Conservation (phyloP, 2,113 vertebrate species). For the Petrocephalus zakoni region DNA sequence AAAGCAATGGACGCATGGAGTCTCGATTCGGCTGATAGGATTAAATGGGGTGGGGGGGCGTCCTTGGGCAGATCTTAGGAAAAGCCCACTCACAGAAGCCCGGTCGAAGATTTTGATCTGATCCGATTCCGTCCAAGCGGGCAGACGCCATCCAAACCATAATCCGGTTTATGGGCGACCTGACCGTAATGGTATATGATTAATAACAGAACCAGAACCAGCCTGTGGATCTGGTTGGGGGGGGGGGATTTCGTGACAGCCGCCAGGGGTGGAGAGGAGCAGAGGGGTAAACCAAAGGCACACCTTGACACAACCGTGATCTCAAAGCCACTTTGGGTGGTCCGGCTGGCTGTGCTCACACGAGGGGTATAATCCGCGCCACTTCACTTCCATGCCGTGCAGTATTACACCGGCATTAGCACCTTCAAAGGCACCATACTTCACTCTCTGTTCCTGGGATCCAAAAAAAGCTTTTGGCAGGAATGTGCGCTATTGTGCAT, state of each 20-base stretch:
- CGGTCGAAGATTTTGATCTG: constrained; percentile 24
- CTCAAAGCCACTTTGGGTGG: neutral
- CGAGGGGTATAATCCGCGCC: neutral
- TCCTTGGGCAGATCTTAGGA: constrained; percentile 18
- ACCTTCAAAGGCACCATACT: neutral
- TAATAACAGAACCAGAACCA: neutral
- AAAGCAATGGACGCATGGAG: constrained; percentile 13
- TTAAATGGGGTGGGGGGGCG: constrained; percentile 18
- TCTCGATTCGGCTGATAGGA: constrained; percentile 24
- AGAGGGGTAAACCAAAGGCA: neutral
- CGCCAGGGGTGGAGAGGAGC: neutral
- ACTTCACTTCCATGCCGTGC: neutral
- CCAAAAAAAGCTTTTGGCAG: neutral
- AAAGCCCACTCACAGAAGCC: constrained; percentile 12
- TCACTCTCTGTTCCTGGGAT: neutral
- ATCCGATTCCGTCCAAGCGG: constrained; percentile 19
- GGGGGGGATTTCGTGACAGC: neutral
- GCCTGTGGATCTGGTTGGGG: neutral
- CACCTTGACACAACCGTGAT: neutral
- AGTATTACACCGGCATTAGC: neutral
- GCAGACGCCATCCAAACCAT: constrained; percentile 18
- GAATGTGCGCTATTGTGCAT: neutral
- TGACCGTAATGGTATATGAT: constrained; percentile 16
- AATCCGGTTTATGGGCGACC: constrained; percentile 30
- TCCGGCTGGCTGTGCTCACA: neutral